Percentiles rank a stretch among this genome's conserved stretches.
phyloP scores from a whole-genome alignment of 2,797 vertebrate species.

The Natrix natrix region DNA sequence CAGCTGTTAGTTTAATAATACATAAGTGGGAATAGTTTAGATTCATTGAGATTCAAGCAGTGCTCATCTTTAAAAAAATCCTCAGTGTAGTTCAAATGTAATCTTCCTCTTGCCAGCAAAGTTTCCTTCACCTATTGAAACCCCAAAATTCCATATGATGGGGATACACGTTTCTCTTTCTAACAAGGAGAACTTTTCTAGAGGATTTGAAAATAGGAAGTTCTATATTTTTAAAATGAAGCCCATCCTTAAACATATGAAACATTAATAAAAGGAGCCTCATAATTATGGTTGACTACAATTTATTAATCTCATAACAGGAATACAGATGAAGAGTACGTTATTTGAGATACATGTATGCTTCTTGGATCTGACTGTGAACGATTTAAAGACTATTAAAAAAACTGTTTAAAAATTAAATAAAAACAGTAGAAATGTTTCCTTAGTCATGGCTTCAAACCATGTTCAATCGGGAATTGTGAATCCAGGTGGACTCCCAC shows the following conservation, averaged over 20 bases:
- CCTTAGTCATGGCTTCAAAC: neutral
- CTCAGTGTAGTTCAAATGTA: neutral
- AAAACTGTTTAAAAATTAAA: neutral
- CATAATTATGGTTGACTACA: conserved; percentile 19
- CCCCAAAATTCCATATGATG: neutral
- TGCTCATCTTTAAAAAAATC: neutral
- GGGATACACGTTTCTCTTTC: neutral
- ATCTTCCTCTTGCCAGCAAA: neutral
- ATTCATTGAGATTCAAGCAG: neutral
- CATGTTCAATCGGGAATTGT: neutral
- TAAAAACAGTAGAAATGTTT: neutral
- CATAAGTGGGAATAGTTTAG: neutral
- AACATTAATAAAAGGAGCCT: neutral
- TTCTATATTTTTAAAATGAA: conserved; percentile 9
- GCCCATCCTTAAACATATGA: neutral
- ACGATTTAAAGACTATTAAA: neutral
- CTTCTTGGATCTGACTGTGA: neutral
- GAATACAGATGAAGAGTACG: neutral
- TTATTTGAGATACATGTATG: neutral
- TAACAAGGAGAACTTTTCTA: neutral
- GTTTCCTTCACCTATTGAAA: neutral
- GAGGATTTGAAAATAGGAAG: neutral
- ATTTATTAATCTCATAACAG: neutral
- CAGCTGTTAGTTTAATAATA: neutral
- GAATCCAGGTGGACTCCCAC: neutral